phyloP scores from a whole-genome alignment of 1,140 invertebrate species.

The Pollicipes pollicipes region DNA sequence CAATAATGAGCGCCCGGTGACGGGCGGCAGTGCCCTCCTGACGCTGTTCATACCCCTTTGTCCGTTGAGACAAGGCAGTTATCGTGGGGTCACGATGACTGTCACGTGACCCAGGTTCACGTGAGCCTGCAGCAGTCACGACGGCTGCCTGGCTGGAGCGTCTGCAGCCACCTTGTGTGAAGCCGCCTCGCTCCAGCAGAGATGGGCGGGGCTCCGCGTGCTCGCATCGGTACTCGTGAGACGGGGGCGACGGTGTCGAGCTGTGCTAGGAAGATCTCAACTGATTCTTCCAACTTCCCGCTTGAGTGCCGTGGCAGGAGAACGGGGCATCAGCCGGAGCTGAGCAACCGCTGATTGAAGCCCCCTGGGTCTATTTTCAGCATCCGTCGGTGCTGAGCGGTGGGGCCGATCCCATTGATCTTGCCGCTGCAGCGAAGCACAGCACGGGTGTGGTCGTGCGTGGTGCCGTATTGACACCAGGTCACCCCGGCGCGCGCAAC shows the following conservation, averaged over 20 bases:
- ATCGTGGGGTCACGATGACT: too few relatives aligned
- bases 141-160: too few relatives aligned
- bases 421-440: not conserved
- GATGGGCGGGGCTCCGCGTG: too few relatives aligned
- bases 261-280: not conserved
- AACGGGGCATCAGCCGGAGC: not conserved
- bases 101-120: too few relatives aligned
- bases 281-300: not conserved
- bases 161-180: too few relatives aligned
- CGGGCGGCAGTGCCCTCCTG: too few relatives aligned
- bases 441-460: not conserved
- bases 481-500: not conserved
- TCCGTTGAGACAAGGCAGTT: too few relatives aligned
- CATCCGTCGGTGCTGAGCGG: not conserved
- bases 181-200: too few relatives aligned
- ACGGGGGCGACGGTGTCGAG: not conserved
- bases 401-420: not conserved
- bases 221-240: not conserved
- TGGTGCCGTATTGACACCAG: not conserved
- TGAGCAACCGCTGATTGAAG: not conserved
- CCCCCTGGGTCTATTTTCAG: not conserved
- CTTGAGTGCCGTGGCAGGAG: not conserved
- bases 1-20: too few relatives aligned
- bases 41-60: too few relatives aligned
- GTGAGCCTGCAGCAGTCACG: too few relatives aligned